Conservation (phyloP, 2,888 invertebrate species). For the Xylophagus ater region DNA sequence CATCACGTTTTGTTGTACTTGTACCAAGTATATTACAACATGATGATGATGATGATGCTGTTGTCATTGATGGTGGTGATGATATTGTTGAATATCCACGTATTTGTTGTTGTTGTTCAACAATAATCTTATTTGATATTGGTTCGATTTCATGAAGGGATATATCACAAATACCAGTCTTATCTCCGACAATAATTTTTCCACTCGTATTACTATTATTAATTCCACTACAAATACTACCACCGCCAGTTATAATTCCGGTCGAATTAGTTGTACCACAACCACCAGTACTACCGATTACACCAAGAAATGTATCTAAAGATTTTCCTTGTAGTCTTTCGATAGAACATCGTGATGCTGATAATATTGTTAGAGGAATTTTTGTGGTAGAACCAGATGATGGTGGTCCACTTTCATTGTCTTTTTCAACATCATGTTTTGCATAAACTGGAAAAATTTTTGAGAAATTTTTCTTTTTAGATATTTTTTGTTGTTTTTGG, state of each 20-base stretch:
- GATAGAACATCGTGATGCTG: constrained; percentile 32
- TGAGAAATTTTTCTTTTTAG: constrained; percentile 16
- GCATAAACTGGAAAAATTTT: constrained; percentile 31
- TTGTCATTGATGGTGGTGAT: constrained; percentile 1
- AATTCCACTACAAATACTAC: background rate
- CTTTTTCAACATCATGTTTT: constrained; percentile 36
- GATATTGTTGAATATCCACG: background rate
- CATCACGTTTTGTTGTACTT: constrained; percentile 2
- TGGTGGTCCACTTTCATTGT: constrained; percentile 31
- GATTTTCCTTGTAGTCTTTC: constrained; percentile 18
- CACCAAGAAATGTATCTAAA: constrained; percentile 14
- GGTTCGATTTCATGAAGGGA: constrained; percentile 13
- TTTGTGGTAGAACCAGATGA: too few species aligned
- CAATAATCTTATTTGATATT: constrained; percentile 1
- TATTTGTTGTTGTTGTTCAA: constrained; percentile 1
- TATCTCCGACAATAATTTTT: constrained; percentile 1
- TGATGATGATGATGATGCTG: constrained; percentile 20
- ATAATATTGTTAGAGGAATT: constrained; percentile 33
- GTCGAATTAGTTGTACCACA: constrained; percentile 2
- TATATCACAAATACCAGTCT: constrained; percentile 11
- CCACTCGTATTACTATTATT: background rate
- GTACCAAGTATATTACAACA: constrained; percentile 31
- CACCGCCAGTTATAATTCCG: constrained; percentile 11
- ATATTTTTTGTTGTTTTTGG: background rate
- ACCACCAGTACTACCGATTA: constrained; percentile 5